A percentile compares a stretch with the other conserved stretches of the same genome.
Evolutionary conservation across 2,888 invertebrate genomes (phyloP).

Genomic region (Charanyca ferruginea): DNA sequence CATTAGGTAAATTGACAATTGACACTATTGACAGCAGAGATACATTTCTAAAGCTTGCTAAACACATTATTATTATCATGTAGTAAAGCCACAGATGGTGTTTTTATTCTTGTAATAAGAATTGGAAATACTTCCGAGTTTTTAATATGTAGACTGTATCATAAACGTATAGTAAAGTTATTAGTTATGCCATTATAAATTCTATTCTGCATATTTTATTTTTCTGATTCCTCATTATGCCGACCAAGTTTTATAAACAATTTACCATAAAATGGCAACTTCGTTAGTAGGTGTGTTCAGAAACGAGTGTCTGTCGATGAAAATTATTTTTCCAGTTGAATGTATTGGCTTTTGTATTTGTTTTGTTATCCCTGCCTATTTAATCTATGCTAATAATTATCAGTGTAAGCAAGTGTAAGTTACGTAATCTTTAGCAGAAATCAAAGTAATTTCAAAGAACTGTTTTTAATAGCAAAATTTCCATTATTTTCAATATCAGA

Average conservation of each 20-base stretch:
- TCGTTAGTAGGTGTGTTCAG: too few species aligned
- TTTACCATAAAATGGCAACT: conserved; percentile 4
- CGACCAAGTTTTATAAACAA: neutral
- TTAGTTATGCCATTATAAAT: neutral
- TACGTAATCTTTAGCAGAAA: accelerated
- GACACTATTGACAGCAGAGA: conserved; percentile 7
- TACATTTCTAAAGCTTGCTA: neutral
- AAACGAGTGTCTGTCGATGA: accelerated
- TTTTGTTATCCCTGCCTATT: neutral
- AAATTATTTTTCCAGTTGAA: neutral
- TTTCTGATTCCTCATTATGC: too few species aligned
- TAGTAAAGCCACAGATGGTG: neutral
- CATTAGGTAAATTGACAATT: neutral
- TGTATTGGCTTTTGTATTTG: neutral
- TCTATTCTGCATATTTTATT: neutral
- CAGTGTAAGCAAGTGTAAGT: too few species aligned
- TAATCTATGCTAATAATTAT: neutral
- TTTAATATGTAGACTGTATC: too few species aligned
- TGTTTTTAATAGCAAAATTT: neutral
- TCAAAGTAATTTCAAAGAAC: neutral
- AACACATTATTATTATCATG: neutral
- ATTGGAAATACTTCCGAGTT: too few species aligned
- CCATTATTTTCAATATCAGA: accelerated
- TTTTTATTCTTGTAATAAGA: neutral
- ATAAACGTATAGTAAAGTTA: too few species aligned